Evolutionary conservation across 2,888 invertebrate genomes (phyloP), one percentile per base, ranked within the genome.

Genomic region (Sminthurinus aureus): DNA sequence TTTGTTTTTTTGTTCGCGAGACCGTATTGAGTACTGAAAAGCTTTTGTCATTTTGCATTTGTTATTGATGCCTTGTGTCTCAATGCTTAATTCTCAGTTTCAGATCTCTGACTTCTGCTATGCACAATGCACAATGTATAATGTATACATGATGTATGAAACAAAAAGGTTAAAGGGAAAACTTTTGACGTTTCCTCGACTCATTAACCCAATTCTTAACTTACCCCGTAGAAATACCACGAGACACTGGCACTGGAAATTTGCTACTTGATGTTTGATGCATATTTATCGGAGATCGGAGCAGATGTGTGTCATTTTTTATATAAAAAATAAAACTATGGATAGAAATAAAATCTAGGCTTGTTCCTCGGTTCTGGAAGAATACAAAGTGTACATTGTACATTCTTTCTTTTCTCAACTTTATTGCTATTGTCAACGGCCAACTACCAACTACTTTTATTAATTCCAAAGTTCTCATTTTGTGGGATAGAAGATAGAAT

Each of bases 201-300:
- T 79, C 79, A 79, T 69, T 79, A 79, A 79, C 79, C 79, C 51
- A 79, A 51, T 71, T 79, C 66, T 20, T 38, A 38, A 26, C 12
- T 74, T 26, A 26, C n/a, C 75, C 51, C 26, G 38, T 38, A 4
- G 38, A 38, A 38, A 38, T 38, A 38, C 38, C 38, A 38, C 38
- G 6, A 38, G 6, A 38, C 38, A 38, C 38, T 38, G 38, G 6
- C 6, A 38, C 38, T 38, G 6, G 38, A 38, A 38, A 38, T 38
- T 38, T 1, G 38, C 1, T 38, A 38, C 38, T 6, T 38, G 1
- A 38, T 38, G 6, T 6, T 4, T 38, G 1, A 38, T 38, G 6
- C 38, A 38, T 38, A 38, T 58, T 58, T 58, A 58, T 58, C 58
- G 58, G 58, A 58, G 58, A 58, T 58, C 58, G 58, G 58, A 58